Conservation (phyloP, 37 sponge, comb jelly and placozoan genomes). For the Spongilla lacustris region DNA sequence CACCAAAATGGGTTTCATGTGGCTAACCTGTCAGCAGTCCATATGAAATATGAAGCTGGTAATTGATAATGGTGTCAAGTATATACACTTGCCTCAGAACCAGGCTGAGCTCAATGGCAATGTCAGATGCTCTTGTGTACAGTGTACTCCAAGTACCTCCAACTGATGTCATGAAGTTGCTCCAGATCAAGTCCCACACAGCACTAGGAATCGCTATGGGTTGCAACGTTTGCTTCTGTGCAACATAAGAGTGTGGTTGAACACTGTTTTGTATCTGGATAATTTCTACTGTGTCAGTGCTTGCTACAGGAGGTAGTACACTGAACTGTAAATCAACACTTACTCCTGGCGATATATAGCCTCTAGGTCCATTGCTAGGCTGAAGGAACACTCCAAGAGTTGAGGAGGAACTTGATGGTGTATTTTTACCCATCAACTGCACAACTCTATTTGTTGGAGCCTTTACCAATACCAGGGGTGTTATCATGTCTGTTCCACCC, state of each 20-base stretch:
- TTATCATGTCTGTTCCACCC: constrained; percentile 29
- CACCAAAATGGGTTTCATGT: background rate
- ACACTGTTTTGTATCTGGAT: background rate
- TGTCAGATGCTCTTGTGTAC: background rate
- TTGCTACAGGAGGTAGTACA: background rate
- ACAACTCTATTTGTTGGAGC: background rate
- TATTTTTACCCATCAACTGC: background rate
- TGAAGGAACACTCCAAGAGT: background rate
- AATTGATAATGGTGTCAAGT: background rate
- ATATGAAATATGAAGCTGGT: constrained; percentile 31
- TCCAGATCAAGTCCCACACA: constrained; percentile 34
- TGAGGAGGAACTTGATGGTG: background rate
- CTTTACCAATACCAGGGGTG: constrained; percentile 2
- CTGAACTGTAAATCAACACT: background rate
- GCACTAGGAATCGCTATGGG: constrained; percentile 3
- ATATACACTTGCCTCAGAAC: background rate
- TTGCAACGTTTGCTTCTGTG: background rate
- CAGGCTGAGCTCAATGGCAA: constrained; percentile 28
- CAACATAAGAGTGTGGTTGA: constrained; percentile 6
- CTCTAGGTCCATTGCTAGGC: constrained; percentile 29
- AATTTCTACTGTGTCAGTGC: background rate
- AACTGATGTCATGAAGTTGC: constrained; percentile 10
- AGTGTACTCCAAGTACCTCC: constrained; percentile 19
- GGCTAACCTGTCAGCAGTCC: constrained; percentile 6
- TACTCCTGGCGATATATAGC: constrained; percentile 14